Evolutionary conservation across 2,888 invertebrate species (phyloP), one percentile per base, ranked within the genome.

Genomic region (Oasisia sp.): DNA sequence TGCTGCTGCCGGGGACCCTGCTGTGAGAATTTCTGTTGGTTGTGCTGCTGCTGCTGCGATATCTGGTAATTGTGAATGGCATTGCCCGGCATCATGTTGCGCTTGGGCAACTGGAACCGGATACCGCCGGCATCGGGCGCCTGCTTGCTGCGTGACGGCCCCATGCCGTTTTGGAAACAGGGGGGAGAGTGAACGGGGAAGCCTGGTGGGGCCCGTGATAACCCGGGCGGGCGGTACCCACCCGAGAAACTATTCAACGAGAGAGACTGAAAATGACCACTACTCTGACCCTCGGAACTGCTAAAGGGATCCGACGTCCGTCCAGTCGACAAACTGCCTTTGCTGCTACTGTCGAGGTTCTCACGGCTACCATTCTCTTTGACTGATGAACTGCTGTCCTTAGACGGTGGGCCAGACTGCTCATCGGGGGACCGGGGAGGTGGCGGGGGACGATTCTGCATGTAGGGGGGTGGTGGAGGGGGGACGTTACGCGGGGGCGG

Each of bases 31-130:
- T 14, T 58, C 45, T 38, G 50, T 90, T 32, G 44, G 8, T 91
- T 12, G 56, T 89, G 89, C 14, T 74, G 12, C 19, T n/a, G 45
- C 45, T 91, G 58, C 74, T 89, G 74, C 89, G 89, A 32, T n/a
- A 44, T 44, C 50, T 92, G 32, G 32, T 89, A n/a, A n/a, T 92
- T 32, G 45, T 92, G 92, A 89, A 93, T 92, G 32, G 94, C 93
- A 92, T 94, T 94, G 12, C 92, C 93, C n/a, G 94, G 92, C 45
- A 92, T 91, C n/a, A 93, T 91, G 44, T 91, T 98, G 98, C 95
- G 97, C 91, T 96, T 96, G 32, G 96, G 95, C 8, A 96, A 94
- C 92, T 95, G 94, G 93, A 96, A 96, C 50, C 95, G 94, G 38
- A 96, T 95, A 7, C 95, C 95, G 91, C 95, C 95, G 27, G 95